Conservation (phyloP, 2,797 vertebrate species). For the Fistularia commersonii region DNA sequence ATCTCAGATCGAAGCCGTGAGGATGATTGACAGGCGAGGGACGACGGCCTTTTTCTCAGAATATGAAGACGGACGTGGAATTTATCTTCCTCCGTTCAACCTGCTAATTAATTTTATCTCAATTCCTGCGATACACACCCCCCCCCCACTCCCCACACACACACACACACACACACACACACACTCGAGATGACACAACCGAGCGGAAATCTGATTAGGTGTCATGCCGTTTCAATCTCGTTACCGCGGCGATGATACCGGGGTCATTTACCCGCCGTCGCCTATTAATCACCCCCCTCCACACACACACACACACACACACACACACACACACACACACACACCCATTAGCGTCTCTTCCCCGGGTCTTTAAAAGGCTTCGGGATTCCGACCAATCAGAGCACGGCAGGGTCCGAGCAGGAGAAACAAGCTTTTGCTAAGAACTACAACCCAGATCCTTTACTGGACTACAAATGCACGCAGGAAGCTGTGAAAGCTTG, state of each 20-base stretch:
- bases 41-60: no score
- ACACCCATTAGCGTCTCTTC: not conserved
- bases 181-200: no score
- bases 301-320: not conserved
- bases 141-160: no score
- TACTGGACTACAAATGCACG: no score
- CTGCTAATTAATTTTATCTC: not conserved
- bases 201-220: slow-evolving; percentile 7
- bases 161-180: no score
- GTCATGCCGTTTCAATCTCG: slow-evolving; percentile 35
- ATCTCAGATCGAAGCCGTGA: no score
- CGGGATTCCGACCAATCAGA: no score
- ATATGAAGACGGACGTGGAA: no score
- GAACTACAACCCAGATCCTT: no score
- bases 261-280: slow-evolving; percentile 58
- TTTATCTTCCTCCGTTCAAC: not conserved
- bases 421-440: not conserved
- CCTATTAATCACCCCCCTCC: slow-evolving; percentile 64
- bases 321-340: not conserved
- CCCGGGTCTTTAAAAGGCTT: no score
- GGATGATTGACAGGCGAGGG: no score
- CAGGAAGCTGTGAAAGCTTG: no score
- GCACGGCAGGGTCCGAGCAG: not conserved
- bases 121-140: not conserved
- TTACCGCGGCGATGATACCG: slow-evolving; percentile 46